Conservation (phyloP, 2,797 vertebrate genomes). For the Coluber constrictor region DNA sequence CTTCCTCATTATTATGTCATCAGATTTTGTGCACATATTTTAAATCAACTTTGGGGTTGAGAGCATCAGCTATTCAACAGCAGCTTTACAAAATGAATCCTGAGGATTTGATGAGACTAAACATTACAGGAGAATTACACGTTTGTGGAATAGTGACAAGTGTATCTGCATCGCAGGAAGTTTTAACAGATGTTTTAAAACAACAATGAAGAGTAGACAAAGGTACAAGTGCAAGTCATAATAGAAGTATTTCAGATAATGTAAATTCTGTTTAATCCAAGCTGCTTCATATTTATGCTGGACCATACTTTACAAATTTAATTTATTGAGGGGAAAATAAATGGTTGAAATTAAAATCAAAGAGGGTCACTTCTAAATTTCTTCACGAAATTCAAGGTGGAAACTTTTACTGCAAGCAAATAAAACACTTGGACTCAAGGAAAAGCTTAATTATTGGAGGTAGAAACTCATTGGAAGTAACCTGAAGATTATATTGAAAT, state of each 20-base stretch:
- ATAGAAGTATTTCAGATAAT: conserved; percentile 67
- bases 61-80: conserved; percentile 40
- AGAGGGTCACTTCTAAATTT: conserved; percentile 42
- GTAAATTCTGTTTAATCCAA: conserved; percentile 64
- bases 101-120: conserved; percentile 57
- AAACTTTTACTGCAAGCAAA: conserved; percentile 49
- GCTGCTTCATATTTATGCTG: conserved; percentile 57
- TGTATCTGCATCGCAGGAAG: conserved; percentile 50
- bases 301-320: conserved; percentile 51
- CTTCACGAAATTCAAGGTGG: background rate
- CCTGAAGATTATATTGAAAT: conserved; percentile 47
- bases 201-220: conserved; percentile 42
- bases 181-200: conserved; percentile 40
- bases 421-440: background rate
- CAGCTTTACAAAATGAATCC: conserved; percentile 56
- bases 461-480: conserved; percentile 40
- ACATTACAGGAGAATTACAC: conserved; percentile 42
- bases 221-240: conserved; percentile 53
- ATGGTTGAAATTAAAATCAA: conserved; percentile 31
- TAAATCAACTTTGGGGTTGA: conserved; percentile 37
- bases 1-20: conserved; percentile 31
- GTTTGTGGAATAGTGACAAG: conserved; percentile 45
- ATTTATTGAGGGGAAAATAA: conserved; percentile 28
- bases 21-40: conserved; percentile 27
- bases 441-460: background rate